A percentile compares a stretch with the other conserved stretches of the same genome.
phyloP scores from a whole-genome alignment of 1,140 invertebrate species.

The Pogonomyrmex barbatus region DNA sequence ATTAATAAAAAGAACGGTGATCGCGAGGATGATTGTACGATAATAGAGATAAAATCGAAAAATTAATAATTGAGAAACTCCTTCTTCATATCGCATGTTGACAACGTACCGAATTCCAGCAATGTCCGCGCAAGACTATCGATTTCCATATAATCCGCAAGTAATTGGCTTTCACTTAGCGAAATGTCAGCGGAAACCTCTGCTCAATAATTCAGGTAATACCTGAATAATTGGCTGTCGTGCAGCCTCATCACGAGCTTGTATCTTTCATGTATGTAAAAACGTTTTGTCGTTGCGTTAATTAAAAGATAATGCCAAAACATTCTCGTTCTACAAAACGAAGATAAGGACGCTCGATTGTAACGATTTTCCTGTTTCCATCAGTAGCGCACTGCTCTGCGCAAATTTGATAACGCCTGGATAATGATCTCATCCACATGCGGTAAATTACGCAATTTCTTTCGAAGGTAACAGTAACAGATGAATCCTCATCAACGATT shows the following conservation, averaged over 20 bases:
- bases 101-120: neutral
- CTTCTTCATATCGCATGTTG: neutral
- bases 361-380: neutral
- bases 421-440: neutral
- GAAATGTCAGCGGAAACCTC: conserved; percentile 12
- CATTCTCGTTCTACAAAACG: neutral
- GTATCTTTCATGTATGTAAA: conserved; percentile 7
- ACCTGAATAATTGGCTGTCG: conserved; percentile 27
- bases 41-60: neutral
- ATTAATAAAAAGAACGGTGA: neutral
- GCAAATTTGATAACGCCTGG: neutral
- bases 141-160: conserved; percentile 22
- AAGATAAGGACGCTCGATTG: neutral
- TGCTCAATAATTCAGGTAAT: neutral
- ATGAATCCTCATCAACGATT: conserved; percentile 1
- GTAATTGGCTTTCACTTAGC: conserved; percentile 40
- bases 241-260: neutral
- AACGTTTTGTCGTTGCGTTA: neutral
- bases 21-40: neutral
- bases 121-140: neutral
- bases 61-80: neutral
- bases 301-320: neutral
- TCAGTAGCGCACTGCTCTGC: neutral
- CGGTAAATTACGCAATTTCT: neutral
- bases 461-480: neutral